A percentile compares a stretch with the other conserved stretches of the same genome.
Conservation (phyloP, 2,113 vertebrate species). For the Cavia aperea region DNA sequence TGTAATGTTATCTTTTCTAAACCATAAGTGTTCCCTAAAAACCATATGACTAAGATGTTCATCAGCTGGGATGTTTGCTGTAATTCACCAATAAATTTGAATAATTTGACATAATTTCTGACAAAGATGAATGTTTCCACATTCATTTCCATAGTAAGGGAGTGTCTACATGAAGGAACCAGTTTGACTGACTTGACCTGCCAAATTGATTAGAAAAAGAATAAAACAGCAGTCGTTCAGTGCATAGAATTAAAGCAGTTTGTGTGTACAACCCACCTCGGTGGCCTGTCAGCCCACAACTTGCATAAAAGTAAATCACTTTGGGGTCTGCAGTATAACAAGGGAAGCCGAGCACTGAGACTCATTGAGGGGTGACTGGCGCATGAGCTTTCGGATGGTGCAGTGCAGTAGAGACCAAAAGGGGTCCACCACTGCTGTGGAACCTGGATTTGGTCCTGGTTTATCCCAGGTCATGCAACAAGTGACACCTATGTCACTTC, state of each 20-base stretch:
- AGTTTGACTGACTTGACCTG: slow-evolving; percentile 64
- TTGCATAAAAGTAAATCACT: not conserved
- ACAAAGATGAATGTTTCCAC: slow-evolving; percentile 74
- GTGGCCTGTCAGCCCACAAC: slow-evolving; percentile 39
- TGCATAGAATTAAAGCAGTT: slow-evolving; percentile 28
- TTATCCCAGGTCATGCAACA: not conserved
- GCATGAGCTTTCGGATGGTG: not conserved
- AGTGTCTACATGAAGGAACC: slow-evolving; percentile 52
- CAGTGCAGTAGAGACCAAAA: not conserved
- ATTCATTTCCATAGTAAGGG: slow-evolving; percentile 70
- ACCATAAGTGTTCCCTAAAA: slow-evolving; percentile 66
- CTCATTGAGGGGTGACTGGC: not conserved
- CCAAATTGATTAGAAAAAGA: slow-evolving; percentile 59
- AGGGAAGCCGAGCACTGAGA: not conserved
- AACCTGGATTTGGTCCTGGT: not conserved
- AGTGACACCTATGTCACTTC: not conserved
- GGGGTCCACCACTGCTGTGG: not conserved
- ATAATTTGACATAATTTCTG: slow-evolving; percentile 76
- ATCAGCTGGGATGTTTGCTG: slow-evolving; percentile 48
- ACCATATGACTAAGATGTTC: slow-evolving; percentile 64
- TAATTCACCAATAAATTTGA: slow-evolving; percentile 68
- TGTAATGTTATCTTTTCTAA: slow-evolving; percentile 46
- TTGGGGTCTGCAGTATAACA: not conserved
- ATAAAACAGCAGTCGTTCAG: slow-evolving; percentile 40
- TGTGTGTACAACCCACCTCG: slow-evolving; percentile 21